phyloP scores from a whole-genome alignment of 2,113 vertebrate species.

The Percopsis transmontana region DNA sequence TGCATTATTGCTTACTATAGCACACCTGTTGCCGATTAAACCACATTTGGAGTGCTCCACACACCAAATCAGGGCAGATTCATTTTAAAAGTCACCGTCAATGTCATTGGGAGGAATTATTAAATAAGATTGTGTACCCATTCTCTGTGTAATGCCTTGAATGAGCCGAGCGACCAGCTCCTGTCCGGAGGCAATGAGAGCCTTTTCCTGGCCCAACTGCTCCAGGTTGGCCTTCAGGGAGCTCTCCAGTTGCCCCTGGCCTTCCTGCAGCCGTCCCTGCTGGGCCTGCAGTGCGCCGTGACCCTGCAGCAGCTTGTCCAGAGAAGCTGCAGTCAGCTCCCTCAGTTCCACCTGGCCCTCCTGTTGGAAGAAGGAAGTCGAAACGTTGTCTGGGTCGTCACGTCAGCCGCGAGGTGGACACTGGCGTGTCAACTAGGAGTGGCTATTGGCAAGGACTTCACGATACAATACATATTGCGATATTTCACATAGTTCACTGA shows the following conservation, averaged over 20 bases:
- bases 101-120: background rate
- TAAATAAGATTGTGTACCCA: constrained; percentile 68
- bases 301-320: constrained; percentile 74
- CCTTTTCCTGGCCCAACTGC: constrained; percentile 73
- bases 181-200: constrained; percentile 72
- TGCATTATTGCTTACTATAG: too few species aligned
- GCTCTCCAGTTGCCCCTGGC: constrained; percentile 74
- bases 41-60: too few species aligned
- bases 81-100: too few species aligned
- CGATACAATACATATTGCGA: too few species aligned
- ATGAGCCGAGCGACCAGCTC: constrained; percentile 74
- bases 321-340: constrained; percentile 66
- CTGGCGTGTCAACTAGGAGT: too few species aligned
- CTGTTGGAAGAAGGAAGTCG: constrained; percentile 52
- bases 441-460: too few species aligned
- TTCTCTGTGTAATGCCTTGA: constrained; percentile 71
- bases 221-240: constrained; percentile 71
- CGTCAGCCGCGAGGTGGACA: too few species aligned
- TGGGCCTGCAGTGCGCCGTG: constrained; percentile 75
- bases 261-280: constrained; percentile 73
- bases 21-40: too few species aligned
- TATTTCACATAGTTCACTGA: too few species aligned
- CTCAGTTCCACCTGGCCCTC: constrained; percentile 78
- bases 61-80: too few species aligned
- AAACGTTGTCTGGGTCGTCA: too few species aligned